These are phyloP conservation scores for Microcebus murinus DNA, from an alignment of 2,113 vertebrate species.

Conservation along the genomic window DNA sequence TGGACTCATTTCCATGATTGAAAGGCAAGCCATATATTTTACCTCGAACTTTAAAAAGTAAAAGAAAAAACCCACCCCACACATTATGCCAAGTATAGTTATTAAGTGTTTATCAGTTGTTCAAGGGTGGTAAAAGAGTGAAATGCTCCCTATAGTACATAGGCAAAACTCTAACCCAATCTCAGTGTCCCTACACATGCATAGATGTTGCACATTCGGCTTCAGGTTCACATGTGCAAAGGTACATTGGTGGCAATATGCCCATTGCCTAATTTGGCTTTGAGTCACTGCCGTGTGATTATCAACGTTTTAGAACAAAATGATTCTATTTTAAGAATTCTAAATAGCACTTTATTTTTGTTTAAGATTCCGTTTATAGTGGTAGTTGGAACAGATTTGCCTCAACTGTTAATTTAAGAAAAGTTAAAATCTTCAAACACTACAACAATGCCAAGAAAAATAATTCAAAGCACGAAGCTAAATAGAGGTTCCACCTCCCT, in stretches of 20 bases:
- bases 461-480: background rate
- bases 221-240: background rate
- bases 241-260: background rate
- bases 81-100: background rate
- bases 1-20: background rate
- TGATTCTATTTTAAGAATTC: conserved; percentile 48
- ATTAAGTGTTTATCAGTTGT: background rate
- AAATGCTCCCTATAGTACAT: background rate
- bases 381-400: background rate
- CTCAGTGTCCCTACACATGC: background rate
- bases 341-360: conserved; percentile 57
- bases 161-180: background rate
- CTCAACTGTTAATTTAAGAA: conserved; percentile 64
- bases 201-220: background rate
- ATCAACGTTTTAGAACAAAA: conserved; percentile 49
- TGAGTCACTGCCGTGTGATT: conserved; percentile 36
- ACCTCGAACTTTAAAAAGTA: background rate
- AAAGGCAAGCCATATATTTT: background rate
- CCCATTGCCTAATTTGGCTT: conserved; percentile 11
- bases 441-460: conserved; percentile 43
- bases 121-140: background rate
- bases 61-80: background rate
- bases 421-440: conserved; percentile 48
- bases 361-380: conserved; percentile 56
- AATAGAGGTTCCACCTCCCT: background rate